These are phyloP conservation scores for Megaceryle torquata DNA, from an alignment of 2,113 vertebrate genomes.

Conservation along the genomic window DNA sequence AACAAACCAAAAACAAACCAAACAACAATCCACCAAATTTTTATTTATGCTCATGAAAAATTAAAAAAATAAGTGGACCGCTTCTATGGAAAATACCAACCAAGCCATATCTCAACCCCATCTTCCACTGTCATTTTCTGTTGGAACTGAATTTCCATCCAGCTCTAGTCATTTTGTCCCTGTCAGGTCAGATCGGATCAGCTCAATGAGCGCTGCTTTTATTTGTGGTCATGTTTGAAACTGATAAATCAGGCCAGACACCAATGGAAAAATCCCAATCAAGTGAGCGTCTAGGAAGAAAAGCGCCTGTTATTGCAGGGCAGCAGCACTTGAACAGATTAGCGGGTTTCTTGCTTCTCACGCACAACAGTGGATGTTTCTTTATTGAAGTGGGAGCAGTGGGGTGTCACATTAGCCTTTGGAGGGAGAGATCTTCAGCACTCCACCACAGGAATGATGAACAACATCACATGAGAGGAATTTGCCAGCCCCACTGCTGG, in stretches of 20 bases:
- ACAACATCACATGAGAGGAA: neutral
- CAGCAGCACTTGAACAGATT: neutral
- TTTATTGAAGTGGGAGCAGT: neutral
- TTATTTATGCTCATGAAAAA: neutral
- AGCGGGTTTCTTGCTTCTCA: neutral
- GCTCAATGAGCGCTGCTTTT: neutral
- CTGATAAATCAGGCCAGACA: constrained; percentile 47
- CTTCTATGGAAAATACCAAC: neutral
- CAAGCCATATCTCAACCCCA: neutral
- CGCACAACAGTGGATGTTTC: neutral
- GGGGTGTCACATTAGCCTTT: neutral
- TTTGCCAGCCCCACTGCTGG: neutral
- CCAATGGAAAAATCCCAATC: constrained; percentile 51
- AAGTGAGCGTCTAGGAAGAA: neutral
- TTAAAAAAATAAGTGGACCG: neutral
- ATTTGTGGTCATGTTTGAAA: constrained; percentile 33
- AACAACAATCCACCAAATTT: neutral
- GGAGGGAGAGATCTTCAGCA: neutral
- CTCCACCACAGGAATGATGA: neutral
- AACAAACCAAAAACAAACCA: neutral
- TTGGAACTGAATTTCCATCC: constrained; percentile 31
- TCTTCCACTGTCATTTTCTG: neutral
- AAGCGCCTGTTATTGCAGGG: neutral
- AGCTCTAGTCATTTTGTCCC: constrained; percentile 37
- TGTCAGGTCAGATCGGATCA: constrained; percentile 60